These are phyloP conservation scores for Trissolcus basalis DNA, from an alignment of 1,140 invertebrate species.

Conservation along the genomic window DNA sequence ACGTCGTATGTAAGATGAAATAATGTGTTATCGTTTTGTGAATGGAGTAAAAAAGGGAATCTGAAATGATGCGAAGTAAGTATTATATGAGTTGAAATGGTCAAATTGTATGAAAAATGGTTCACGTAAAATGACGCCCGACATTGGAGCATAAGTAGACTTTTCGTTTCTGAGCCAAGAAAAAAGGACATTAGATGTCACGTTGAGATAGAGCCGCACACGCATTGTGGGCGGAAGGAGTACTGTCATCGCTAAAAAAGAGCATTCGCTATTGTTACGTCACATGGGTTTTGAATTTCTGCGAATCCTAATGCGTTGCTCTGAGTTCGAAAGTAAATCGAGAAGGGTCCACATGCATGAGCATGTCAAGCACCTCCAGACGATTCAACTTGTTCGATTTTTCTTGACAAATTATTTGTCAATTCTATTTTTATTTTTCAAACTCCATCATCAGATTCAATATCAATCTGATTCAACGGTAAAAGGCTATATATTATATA, in stretches of 20 bases:
- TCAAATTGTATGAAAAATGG: conserved; percentile 26
- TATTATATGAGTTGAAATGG: not conserved
- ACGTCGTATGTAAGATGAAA: too few relatives aligned
- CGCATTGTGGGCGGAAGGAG: conserved; percentile 69
- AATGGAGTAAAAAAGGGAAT: too few relatives aligned
- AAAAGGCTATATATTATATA: too few relatives aligned
- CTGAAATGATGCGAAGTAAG: too few relatives aligned
- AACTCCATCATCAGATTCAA: too few relatives aligned
- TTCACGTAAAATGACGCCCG: conserved; percentile 52
- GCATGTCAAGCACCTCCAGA: not conserved
- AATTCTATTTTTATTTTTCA: too few relatives aligned
- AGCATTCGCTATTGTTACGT: conserved; percentile 72
- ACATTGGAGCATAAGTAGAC: conserved; percentile 46
- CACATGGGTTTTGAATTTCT: conserved; percentile 67
- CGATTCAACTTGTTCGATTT: too few relatives aligned
- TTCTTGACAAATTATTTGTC: too few relatives aligned
- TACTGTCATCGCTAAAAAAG: conserved; percentile 62
- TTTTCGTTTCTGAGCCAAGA: conserved; percentile 48
- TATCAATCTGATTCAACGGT: too few relatives aligned
- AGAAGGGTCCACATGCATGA: conserved; percentile 63
- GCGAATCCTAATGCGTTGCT: conserved; percentile 59
- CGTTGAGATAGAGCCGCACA: conserved; percentile 59
- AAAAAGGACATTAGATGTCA: conserved; percentile 61
- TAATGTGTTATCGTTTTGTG: too few relatives aligned
- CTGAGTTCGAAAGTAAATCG: conserved; percentile 67